These are phyloP conservation scores for Malaclemys terrapin DNA, from an alignment of 2,113 vertebrate species.

Conservation along the genomic window DNA sequence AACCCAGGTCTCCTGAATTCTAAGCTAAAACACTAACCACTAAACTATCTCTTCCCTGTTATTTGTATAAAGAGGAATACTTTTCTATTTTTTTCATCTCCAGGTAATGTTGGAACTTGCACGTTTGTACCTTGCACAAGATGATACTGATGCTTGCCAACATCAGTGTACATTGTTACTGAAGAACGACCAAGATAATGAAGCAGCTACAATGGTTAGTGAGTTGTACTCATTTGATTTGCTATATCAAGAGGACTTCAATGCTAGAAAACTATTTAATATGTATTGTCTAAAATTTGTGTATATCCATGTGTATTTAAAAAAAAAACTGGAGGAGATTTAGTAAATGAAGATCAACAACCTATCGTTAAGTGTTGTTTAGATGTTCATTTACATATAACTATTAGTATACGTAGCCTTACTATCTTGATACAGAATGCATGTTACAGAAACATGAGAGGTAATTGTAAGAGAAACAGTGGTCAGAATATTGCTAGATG, in stretches of 20 bases:
- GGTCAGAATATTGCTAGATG: not conserved
- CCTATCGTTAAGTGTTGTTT: not conserved
- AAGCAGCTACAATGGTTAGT: slow-evolving; percentile 91
- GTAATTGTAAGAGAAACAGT: not conserved
- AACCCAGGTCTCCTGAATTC: not conserved
- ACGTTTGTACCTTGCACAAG: slow-evolving; percentile 90
- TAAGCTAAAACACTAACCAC: not conserved
- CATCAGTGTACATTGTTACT: slow-evolving; percentile 90
- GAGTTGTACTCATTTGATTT: not conserved
- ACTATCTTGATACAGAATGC: not conserved
- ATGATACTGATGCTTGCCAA: slow-evolving; percentile 89
- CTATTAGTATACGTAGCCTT: not conserved
- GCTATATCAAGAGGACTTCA: not conserved
- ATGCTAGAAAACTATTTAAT: not conserved
- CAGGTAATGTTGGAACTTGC: slow-evolving; percentile 97
- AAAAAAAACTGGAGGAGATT: not conserved
- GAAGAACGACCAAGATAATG: slow-evolving; percentile 92
- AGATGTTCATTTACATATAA: not conserved
- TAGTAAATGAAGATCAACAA: not conserved
- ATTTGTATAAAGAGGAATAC: not conserved
- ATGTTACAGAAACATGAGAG: not conserved
- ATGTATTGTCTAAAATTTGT: not conserved
- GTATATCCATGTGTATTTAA: not conserved
- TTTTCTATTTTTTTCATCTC: not conserved
- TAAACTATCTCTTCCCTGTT: not conserved